Base-by-base conservation (phyloP, 2,797 vertebrate species). In the Simalia tracyae region DNA sequence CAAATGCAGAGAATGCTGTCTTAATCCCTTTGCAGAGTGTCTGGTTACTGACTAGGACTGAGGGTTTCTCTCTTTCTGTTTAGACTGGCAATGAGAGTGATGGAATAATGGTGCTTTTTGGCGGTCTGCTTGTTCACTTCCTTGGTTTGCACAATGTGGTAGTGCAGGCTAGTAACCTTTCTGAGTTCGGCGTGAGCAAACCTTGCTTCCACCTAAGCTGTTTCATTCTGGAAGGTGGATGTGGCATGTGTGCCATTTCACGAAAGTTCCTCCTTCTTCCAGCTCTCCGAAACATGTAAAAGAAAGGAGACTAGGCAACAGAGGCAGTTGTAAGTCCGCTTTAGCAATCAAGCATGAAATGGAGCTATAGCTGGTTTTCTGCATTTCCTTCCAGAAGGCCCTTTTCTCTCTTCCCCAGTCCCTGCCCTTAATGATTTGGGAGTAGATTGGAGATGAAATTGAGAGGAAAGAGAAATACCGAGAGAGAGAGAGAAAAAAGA, bases 321-420 rank as follows among this genome's bases (percentile, higher is more conserved):
- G 94, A 93, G 95, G 85, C 85, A 68, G 94, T 96, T 91, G 91
- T 93, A 90, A 96, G 94, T 94, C 94, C 94, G 36, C 94, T 94
- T 66, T 89, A 96, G 95, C 94, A 95, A 87, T 93, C 93, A 28
- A 94, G 96, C 96, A 88, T 93, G 95, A 96, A 94, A 95, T 93
- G 94, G 96, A 96, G 96, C 96, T 96, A 95, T 95, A 96, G 95
- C 96, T 95, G 96, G 96, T 97, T 96, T 97, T 97, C 93, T 93
- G 95, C 95, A 87, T 87, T 85, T 93, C 95, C 94, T 94, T 96
- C 94, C 95, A 89, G 92, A 91, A 97, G 95, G 94, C 91, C 86
- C 94, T 95, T 96, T 94, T 96, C 46, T 31, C 89, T 46, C 31
- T n/a, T 5, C 54, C 61, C 88, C 57, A 42, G 26, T 36, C 87